Percentiles rank a stretch among this genome's conserved stretches.
Conservation (phyloP, 1,140 invertebrate species). For the Drosophila quadrilineata region DNA sequence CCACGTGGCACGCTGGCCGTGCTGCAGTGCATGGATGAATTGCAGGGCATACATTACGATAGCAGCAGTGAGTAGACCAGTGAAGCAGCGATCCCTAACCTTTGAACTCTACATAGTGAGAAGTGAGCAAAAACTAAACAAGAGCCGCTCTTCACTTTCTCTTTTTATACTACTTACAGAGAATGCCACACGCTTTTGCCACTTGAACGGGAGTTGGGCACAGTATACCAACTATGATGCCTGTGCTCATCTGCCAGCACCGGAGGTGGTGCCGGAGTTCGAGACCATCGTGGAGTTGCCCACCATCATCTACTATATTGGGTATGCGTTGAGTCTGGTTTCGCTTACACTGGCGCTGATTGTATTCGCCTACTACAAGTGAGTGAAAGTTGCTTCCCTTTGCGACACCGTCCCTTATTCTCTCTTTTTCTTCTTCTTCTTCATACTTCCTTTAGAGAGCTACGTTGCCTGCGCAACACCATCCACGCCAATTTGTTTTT, state of each 20-base stretch:
- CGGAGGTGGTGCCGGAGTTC: conserved; percentile 68
- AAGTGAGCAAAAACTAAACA: background rate
- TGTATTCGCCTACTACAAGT: conserved; percentile 82
- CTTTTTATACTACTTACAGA: conserved; percentile 45
- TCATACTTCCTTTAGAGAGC: conserved; percentile 85
- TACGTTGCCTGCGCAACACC: conserved; percentile 94
- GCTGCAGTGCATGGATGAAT: conserved; percentile 88
- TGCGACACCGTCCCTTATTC: conserved; percentile 1
- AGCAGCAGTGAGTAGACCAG: conserved; percentile 85
- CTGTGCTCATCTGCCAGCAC: conserved; percentile 75
- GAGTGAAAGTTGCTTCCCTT: conserved; percentile 43
- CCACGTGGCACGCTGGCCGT: conserved; percentile 84
- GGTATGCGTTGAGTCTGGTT: conserved; percentile 81
- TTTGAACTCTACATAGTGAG: too few relatives aligned
- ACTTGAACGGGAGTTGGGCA: conserved; percentile 81
- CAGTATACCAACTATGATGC: conserved; percentile 81
- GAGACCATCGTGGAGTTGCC: conserved; percentile 80
- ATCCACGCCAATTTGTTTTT: conserved; percentile 84
- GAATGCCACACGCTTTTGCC: conserved; percentile 81
- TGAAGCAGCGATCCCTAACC: background rate
- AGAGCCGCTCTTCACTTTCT: background rate
- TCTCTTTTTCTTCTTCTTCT: background rate
- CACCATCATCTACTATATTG: conserved; percentile 82
- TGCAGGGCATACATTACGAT: conserved; percentile 90
- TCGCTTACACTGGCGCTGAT: conserved; percentile 81